Percentiles rank a stretch among this genome's conserved stretches.
Conservation (phyloP, 2,888 invertebrate species). For the Lampropteryx suffumata region DNA sequence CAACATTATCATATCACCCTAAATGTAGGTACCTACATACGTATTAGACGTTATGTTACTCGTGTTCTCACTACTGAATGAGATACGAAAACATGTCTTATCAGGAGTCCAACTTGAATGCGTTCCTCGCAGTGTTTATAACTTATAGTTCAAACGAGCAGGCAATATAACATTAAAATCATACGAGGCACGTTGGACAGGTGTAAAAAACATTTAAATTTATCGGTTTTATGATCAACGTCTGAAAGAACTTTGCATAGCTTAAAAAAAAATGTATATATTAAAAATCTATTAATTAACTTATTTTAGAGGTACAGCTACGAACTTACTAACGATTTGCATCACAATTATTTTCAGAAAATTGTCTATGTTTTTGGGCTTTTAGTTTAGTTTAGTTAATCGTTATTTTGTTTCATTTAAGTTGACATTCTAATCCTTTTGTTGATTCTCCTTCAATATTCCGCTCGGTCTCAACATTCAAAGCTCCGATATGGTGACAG, state of each 20-base stretch:
- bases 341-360: too few species aligned
- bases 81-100: conserved; percentile 32
- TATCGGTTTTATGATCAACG: conserved; percentile 4
- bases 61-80: conserved; percentile 24
- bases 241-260: conserved; percentile 17
- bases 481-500: conserved; percentile 16
- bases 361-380: too few species aligned
- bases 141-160: too few species aligned
- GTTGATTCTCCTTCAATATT: conserved; percentile 9
- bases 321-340: too few species aligned
- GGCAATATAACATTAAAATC: too few species aligned
- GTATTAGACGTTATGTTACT: conserved; percentile 9
- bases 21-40: background rate
- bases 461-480: conserved; percentile 11
- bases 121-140: conserved; percentile 25
- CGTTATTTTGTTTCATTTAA: too few species aligned
- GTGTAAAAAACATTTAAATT: too few species aligned
- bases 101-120: conserved; percentile 14
- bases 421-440: background rate
- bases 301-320: background rate
- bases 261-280: background rate
- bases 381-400: too few species aligned
- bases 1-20: background rate
- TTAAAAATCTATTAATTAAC: conserved; percentile 12
- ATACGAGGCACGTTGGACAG: too few species aligned